Percentiles rank a stretch among this genome's conserved stretches.
Conservation (phyloP, 2,113 vertebrate species). For the Podarcis cretensis region DNA sequence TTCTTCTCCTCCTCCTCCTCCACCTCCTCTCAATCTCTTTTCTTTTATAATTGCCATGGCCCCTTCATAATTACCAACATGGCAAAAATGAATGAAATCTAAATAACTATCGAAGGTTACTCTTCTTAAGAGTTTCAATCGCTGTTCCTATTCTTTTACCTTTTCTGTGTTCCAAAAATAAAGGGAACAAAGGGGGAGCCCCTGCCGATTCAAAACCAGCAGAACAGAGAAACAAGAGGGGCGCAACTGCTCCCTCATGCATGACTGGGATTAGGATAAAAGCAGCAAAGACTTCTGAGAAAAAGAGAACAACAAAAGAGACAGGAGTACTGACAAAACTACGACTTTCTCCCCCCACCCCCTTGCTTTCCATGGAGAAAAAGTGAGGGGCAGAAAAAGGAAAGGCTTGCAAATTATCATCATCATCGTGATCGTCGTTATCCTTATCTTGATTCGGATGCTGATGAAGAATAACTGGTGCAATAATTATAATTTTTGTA, state of each 20-base stretch:
- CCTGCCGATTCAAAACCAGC: conserved; percentile 95
- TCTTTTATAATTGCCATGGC: conserved; percentile 45
- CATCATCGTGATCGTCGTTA: neutral
- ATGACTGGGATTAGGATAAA: conserved; percentile 98
- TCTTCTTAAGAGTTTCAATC: conserved; percentile 91
- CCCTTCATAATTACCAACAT: conserved; percentile 73
- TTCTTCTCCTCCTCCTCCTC: neutral
- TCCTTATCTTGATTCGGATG: conserved; percentile 39
- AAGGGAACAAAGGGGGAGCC: conserved; percentile 95
- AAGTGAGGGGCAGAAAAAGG: conserved; percentile 53
- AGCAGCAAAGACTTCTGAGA: conserved; percentile 94
- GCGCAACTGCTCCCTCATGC: conserved; percentile 98
- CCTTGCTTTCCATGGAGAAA: conserved; percentile 81
- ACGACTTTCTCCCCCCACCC: conserved; percentile 73
- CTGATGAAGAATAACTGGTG: conserved; percentile 33
- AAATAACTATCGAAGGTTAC: conserved; percentile 88
- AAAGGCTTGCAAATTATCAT: conserved; percentile 59
- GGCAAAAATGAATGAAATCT: conserved; percentile 75
- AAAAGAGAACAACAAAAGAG: conserved; percentile 96
- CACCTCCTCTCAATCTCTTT: neutral
- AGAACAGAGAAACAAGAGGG: conserved; percentile 98
- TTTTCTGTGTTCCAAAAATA: conserved; percentile 94
- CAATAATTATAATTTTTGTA: neutral
- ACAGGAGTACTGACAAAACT: conserved; percentile 96
- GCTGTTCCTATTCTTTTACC: conserved; percentile 91